Conservation (phyloP, 1,140 invertebrate genomes). For the Apis mellifera region Amel_HAv3.1 CM009938.2:3021501-3022000, state of each 20-base stretch:
- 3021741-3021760: not conserved
- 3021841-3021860: slow-evolving; percentile 8
- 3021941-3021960: slow-evolving; percentile 49
- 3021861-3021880: slow-evolving; percentile 58
- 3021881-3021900: slow-evolving; percentile 61
- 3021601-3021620: slow-evolving; percentile 69
- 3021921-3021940: slow-evolving; percentile 50
- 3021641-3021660: slow-evolving; percentile 53
- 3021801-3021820: not conserved
- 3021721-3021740: slow-evolving; percentile 2
- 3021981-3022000: slow-evolving; percentile 28
- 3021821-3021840: not conserved
- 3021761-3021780: not conserved
- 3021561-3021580: slow-evolving; percentile 64
- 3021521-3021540: not conserved
- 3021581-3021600: slow-evolving; percentile 72
- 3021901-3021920: slow-evolving; percentile 55
- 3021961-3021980: slow-evolving; percentile 44
- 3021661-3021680: slow-evolving; percentile 52
- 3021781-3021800: slow-evolving; percentile 21
- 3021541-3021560: slow-evolving; percentile 34
- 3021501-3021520: not conserved
- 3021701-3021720: slow-evolving; percentile 20
- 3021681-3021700: not conserved
- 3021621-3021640: slow-evolving; percentile 69